Evolutionary conservation across 2,888 invertebrate species (phyloP), one percentile per base, ranked within the genome.

Genomic region (Agrotis puta): DNA sequence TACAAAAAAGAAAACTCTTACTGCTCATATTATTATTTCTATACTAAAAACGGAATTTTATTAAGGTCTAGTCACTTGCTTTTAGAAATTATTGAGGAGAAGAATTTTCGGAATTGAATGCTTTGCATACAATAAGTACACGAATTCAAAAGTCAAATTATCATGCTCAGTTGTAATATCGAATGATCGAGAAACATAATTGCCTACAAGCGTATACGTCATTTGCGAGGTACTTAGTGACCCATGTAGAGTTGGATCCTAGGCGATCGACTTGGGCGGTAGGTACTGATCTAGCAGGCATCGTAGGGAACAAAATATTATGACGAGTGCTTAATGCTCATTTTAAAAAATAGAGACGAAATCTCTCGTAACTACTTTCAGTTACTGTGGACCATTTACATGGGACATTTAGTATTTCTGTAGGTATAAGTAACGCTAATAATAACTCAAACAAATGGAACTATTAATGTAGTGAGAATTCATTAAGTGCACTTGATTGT

Each of bases 401-500:
- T 84, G 86, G 81, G 84, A 79, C 82, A 85, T 81, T 77, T 66
- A 78, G 79, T 81, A 73, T 77, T 77, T 73, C 78, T 84, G 78
- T 88, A 89, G 80, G 63, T 72, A 68, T 88, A 90, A 86, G 86
- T 79, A n/a, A 87, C 76, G 88, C 88, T 89, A 86, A 88, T 85
- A 84, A 85, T 78, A 74, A 87, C 79, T 86, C 78, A 81, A 92
- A 90, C 88, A 84, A 90, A 87, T 81, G 89, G 84, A 93, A 92
- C 86, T 91, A 90, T 58, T 87, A 83, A 84, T 71, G 92, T 93
- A 94, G 94, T 94, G 93, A 93, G 94, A 93, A 91, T 82, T 93
- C 90, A 92, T 93, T 90, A 95, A 95, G 95, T 95, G 95, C 95
- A 95, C 95, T 95, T 95, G 93, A 91, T 88, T 89, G 86, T 92